These are phyloP conservation scores for Andrena bicolor DNA, from an alignment of 2,888 invertebrate species.

Conservation along the genomic window DNA sequence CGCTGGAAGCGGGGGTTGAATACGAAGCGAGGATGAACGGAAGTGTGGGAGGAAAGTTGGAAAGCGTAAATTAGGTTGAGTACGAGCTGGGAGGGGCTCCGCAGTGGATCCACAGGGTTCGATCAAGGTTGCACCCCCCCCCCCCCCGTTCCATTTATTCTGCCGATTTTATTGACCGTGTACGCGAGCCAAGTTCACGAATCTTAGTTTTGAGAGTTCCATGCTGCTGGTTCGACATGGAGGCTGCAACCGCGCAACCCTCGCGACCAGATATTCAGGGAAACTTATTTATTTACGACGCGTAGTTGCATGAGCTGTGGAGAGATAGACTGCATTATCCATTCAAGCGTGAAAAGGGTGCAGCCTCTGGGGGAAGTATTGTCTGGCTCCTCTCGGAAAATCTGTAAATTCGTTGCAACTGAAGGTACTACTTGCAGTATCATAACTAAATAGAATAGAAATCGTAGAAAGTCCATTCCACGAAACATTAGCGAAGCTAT, in stretches of 20 bases:
- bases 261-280: conserved; percentile 17
- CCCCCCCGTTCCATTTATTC: conserved; percentile 41
- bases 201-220: conserved; percentile 47
- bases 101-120: conserved; percentile 34
- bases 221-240: conserved; percentile 14
- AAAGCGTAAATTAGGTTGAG: conserved; percentile 40
- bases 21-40: conserved; percentile 1
- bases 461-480: no score
- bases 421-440: no score
- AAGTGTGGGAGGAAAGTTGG: conserved; percentile 1
- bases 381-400: not conserved
- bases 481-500: not conserved
- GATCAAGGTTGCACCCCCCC: conserved; percentile 33
- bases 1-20: conserved; percentile 3
- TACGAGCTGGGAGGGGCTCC: conserved; percentile 38
- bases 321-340: not conserved
- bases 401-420: no score
- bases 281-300: conserved; percentile 32
- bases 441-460: no score
- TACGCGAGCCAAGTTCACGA: conserved; percentile 49
- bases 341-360: not conserved
- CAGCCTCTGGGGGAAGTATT: not conserved
- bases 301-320: not conserved
- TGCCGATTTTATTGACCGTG: conserved; percentile 47
- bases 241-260: not conserved